Evolutionary conservation across 2,888 invertebrate species (phyloP), one percentile per base, ranked within the genome.

Genomic region (Cancer borealis): DNA sequence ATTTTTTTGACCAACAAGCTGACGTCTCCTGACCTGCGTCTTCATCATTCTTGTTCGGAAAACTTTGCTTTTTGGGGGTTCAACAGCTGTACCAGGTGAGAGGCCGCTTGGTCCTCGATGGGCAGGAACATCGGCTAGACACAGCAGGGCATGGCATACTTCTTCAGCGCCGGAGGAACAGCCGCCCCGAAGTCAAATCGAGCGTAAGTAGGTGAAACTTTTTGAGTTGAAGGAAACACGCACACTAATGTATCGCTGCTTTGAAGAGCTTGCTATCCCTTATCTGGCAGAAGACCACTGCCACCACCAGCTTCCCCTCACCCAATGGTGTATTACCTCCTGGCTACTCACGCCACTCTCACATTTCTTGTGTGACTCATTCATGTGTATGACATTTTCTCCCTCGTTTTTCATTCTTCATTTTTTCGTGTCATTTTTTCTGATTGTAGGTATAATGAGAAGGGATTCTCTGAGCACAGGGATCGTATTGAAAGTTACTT

Each of bases 141-240:
- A n/a, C 26, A 46, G 17, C 88, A 93, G 89, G 88, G 93, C 46
- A 89, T 88, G 89, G 93, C 93, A 73, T 88, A 93, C 73, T n/a
- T 93, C 93, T 89, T 73, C 93, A 93, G 88, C 84, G 45, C 79
- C 84, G 92, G 84, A 84, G 84, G 87, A 92, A 92, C 84, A 12
- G 66, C 66, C 21, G 84, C 87, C n/a, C 92, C 79, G 79, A 49
- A 45, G 84, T 79, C n/a, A 5, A 92, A 87, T 4, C 12, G 21
- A 26, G 21, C 47, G 49, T 79, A 84, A 79, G 92, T 79, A 79
- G 2, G 21, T 92, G n/a, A 0, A 12, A n/a, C 92, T 45, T 12
- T 26, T 39, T 26, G 39, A n/a, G 39, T 12, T 45, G 14, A 73
- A 14, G 17, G 30, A 39, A 92, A 66, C 79, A 79, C 45, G 14